These are phyloP conservation scores for Delphinus delphis DNA, from an alignment of 2,113 vertebrate genomes.

Conservation along the genomic window DNA sequence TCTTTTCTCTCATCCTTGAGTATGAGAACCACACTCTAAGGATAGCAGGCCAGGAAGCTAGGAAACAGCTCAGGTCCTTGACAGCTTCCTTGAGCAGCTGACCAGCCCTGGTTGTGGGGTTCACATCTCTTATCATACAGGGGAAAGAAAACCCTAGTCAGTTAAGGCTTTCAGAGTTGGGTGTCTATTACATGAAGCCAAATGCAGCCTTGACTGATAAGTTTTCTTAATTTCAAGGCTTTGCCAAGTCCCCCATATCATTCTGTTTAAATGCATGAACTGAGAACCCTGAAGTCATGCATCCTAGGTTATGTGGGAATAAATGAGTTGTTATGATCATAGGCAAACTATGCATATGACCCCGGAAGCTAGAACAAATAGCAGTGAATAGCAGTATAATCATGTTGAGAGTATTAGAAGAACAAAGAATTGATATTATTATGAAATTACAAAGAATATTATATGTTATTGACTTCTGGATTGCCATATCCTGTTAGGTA, in stretches of 20 bases:
- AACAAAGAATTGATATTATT: background rate
- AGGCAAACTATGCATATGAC: background rate
- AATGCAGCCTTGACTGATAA: background rate
- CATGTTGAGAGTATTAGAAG: background rate
- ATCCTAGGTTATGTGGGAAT: background rate
- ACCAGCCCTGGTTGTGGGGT: background rate
- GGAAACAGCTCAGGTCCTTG: background rate
- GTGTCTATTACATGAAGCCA: background rate
- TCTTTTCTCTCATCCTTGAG: background rate
- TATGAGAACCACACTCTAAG: background rate
- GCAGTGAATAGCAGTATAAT: too few species aligned
- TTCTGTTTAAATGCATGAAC: background rate
- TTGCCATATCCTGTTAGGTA: background rate
- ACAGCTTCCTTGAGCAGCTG: background rate
- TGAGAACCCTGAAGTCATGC: background rate
- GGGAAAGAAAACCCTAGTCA: background rate
- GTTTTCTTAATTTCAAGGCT: background rate
- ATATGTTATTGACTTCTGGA: background rate
- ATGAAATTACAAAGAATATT: background rate
- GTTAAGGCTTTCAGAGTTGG: background rate
- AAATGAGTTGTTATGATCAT: background rate
- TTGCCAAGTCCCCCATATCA: background rate
- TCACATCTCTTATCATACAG: background rate
- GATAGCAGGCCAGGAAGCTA: background rate
- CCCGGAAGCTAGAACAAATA: background rate